Percentiles rank a stretch among this genome's conserved stretches.
Conservation (phyloP, 2,113 vertebrate species). For the Chaetops frenatus region DNA sequence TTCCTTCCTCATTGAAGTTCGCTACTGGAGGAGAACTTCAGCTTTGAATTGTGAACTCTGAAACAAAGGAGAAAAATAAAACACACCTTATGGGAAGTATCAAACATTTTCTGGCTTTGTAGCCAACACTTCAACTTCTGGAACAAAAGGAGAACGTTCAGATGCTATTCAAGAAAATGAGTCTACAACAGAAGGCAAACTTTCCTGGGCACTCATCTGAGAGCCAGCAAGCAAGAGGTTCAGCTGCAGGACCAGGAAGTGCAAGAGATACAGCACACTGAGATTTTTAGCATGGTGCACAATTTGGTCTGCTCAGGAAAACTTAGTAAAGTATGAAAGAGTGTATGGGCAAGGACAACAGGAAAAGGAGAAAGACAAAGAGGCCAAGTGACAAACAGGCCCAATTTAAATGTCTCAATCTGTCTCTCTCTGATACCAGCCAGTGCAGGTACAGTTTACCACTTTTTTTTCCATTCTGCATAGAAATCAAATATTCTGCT, state of each 20-base stretch:
- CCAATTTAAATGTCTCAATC: background rate
- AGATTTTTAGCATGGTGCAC: background rate
- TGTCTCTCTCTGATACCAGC: background rate
- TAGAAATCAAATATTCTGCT: background rate
- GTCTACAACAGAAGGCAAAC: background rate
- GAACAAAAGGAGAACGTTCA: background rate
- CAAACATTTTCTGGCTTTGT: background rate
- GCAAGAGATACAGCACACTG: background rate
- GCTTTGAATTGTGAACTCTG: background rate
- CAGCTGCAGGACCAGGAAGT: background rate
- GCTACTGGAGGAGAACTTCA: background rate
- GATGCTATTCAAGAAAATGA: background rate
- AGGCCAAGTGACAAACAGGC: background rate
- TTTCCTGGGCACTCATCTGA: background rate
- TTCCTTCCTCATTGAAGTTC: background rate
- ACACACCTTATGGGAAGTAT: background rate
- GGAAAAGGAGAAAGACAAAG: background rate
- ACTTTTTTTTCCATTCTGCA: background rate
- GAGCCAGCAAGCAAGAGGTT: background rate
- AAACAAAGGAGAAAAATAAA: background rate
- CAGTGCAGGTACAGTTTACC: background rate
- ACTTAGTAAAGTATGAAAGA: background rate
- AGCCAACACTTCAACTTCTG: background rate
- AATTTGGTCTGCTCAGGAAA: background rate
- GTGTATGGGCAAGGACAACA: background rate